Evolutionary conservation across 2,888 invertebrate species (phyloP), one percentile per base, ranked within the genome.

Genomic region (Melieria omissa): DNA sequence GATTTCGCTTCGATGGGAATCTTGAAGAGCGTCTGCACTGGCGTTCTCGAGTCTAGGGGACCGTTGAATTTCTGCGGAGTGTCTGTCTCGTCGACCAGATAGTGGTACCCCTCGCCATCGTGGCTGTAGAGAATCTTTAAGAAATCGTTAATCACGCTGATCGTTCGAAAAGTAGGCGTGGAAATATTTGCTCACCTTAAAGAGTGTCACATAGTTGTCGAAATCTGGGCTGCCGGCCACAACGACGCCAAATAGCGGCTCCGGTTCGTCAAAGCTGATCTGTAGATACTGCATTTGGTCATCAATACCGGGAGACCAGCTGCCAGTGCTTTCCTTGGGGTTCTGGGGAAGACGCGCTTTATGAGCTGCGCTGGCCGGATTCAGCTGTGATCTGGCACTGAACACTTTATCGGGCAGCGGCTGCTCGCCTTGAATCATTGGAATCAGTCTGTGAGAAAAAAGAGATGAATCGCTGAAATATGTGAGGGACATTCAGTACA

Each of bases 181-280:
- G 16, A 57, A n/a, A 16, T 9, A 57, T 14, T 5, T n/a, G 65
- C 69, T 71, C 70, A 86, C 88, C 80, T 91, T 90, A 81, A 93
- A 96, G 79, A 93, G 92, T 16, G 93, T 94, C 55, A 96, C 93
- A 84, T 91, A 94, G 80, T 93, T 90, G 76, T 92, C 89, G 73
- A 90, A 90, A 4, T 89, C 80, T 0, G 92, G 90, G 82, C 90
- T 92, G 29, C 95, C 95, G 80, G 92, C 92, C 76, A 94, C 85
- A 9, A 90, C 86, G 0, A 95, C 88, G 0, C 95, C 96, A 81
- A 93, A 94, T 16, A 96, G 84, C 0, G 93, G 91, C 80, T 92
- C 91, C 4, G 89, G 88, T 8, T 88, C 87, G 0, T 90, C 90
- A 55, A 96, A 88, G 79, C 91, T 89, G 44, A 93, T 88, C 85